A percentile compares a stretch with the other conserved stretches of the same genome.
Evolutionary conservation across 2,888 invertebrate species (phyloP).

Genomic region (Xestia rhomboidea): DNA sequence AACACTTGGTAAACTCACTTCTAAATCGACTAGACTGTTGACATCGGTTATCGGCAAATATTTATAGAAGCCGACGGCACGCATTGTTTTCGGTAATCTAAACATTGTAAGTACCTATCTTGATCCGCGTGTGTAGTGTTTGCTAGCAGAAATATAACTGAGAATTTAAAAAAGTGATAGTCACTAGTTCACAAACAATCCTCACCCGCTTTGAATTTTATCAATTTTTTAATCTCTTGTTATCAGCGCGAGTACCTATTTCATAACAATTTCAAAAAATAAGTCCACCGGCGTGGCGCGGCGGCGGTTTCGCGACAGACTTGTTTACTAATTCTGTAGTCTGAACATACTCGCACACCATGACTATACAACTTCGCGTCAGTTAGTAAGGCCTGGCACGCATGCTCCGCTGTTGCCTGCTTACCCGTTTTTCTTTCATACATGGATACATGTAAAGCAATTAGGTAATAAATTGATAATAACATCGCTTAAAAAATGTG

Average conservation of each 20-base stretch:
- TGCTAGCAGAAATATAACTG: slow-evolving; percentile 41
- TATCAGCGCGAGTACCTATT: slow-evolving; percentile 27
- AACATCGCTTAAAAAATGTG: no score
- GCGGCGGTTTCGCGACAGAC: no score
- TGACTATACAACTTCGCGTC: slow-evolving; percentile 37
- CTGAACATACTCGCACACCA: slow-evolving; percentile 36
- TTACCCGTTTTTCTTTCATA: background rate
- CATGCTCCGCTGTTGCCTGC: background rate
- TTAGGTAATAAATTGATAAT: no score
- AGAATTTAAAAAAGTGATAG: slow-evolving; percentile 19
- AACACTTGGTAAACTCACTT: slow-evolving; percentile 79
- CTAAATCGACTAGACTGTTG: slow-evolving; percentile 82
- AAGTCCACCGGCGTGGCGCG: slow-evolving; percentile 22
- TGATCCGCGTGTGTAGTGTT: slow-evolving; percentile 33
- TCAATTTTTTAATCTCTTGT: slow-evolving; percentile 24
- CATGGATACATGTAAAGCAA: background rate
- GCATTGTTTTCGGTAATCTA: slow-evolving; percentile 82
- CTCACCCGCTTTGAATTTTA: slow-evolving; percentile 7
- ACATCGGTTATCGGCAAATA: slow-evolving; percentile 83
- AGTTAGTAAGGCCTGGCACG: slow-evolving; percentile 15
- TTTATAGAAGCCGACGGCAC: slow-evolving; percentile 85
- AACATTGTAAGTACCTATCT: slow-evolving; percentile 63
- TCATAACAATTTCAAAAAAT: slow-evolving; percentile 9
- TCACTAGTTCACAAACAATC: slow-evolving; percentile 18
- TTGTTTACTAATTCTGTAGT: slow-evolving; percentile 29